Conservation (phyloP, 2,113 vertebrate genomes). For the Halichoerus grypus region DNA sequence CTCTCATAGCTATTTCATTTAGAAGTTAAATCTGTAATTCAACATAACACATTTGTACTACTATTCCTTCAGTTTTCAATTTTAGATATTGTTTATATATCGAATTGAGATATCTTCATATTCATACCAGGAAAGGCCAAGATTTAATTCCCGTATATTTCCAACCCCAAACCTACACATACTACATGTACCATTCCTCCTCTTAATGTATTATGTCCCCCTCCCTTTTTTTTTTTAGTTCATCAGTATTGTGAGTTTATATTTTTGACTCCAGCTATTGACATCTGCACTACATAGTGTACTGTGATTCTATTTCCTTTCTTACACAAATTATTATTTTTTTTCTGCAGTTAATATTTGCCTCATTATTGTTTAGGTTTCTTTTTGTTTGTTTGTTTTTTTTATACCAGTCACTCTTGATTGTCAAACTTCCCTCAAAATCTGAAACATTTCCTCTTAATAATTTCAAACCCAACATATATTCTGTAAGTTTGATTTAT, state of each 20-base stretch:
- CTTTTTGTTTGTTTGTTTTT: not conserved
- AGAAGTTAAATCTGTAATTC: not conserved
- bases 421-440: conserved; percentile 5
- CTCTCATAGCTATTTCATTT: not conserved
- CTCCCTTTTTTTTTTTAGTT: not conserved
- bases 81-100: conserved; percentile 2
- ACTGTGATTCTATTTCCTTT: not conserved
- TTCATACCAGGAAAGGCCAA: not conserved
- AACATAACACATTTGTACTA: not conserved
- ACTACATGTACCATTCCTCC: not conserved
- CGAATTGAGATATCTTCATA: not conserved
- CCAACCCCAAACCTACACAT: not conserved
- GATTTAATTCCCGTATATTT: not conserved
- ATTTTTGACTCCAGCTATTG: not conserved
- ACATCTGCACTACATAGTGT: not conserved
- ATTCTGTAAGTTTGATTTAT: not conserved
- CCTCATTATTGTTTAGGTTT: not conserved
- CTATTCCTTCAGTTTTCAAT: not conserved
- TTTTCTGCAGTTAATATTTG: not conserved
- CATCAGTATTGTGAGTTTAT: not conserved
- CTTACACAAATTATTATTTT: not conserved
- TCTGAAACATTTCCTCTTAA: conserved; percentile 13
- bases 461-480: not conserved
- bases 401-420: not conserved
- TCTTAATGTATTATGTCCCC: not conserved